phyloP scores from a whole-genome alignment of 2,797 vertebrate genomes.

The Chromobotia macracanthus region DNA sequence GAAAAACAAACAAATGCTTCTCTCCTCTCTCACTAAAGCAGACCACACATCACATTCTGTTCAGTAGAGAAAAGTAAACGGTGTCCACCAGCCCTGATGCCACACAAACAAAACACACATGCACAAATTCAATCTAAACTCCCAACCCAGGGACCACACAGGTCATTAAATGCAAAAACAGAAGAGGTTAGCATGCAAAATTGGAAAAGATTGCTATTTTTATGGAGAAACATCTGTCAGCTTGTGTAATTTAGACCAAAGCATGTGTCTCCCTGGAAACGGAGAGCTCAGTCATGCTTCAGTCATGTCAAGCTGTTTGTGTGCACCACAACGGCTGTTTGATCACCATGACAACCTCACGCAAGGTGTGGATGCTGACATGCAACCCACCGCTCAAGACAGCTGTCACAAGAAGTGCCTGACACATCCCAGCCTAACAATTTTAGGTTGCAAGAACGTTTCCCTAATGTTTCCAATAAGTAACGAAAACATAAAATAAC shows the following conservation, averaged over 20 bases:
- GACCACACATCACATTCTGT: not conserved
- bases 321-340: slow-evolving; percentile 31
- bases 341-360: slow-evolving; percentile 49
- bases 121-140: slow-evolving; percentile 6
- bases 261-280: slow-evolving; percentile 22
- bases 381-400: slow-evolving; percentile 25
- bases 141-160: slow-evolving; percentile 15
- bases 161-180: slow-evolving; percentile 18
- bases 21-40: not conserved
- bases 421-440: slow-evolving; percentile 4
- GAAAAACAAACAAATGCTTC: not conserved
- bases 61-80: not conserved
- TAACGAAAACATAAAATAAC: too few species aligned
- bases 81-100: not conserved
- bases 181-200: slow-evolving; percentile 8
- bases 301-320: slow-evolving; percentile 51
- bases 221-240: slow-evolving; percentile 21
- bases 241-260: slow-evolving; percentile 17
- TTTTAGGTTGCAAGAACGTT: too few species aligned
- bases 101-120: not conserved
- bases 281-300: slow-evolving; percentile 32
- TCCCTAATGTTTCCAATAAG: too few species aligned
- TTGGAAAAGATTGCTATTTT: not conserved
- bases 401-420: slow-evolving; percentile 44
- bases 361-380: slow-evolving; percentile 11